These are phyloP conservation scores for Lagopus muta DNA, from an alignment of 2,113 vertebrate genomes.

Conservation along the genomic window DNA sequence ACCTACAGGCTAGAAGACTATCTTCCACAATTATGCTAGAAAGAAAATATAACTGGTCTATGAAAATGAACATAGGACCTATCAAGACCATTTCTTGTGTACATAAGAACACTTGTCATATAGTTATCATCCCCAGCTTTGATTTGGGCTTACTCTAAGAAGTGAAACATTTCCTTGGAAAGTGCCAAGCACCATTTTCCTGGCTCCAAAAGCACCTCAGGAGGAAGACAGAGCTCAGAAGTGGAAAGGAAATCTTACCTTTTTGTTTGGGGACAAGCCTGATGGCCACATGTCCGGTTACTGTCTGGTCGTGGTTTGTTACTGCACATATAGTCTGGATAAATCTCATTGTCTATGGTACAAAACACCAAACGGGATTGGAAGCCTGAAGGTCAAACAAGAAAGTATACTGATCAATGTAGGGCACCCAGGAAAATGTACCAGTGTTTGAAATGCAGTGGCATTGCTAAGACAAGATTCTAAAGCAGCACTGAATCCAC, in stretches of 20 bases:
- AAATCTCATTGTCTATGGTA: conserved; percentile 88
- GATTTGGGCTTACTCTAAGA: not conserved
- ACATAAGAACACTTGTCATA: not conserved
- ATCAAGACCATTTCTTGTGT: not conserved
- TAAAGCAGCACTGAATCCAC: not conserved
- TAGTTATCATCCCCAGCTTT: not conserved
- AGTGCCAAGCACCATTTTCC: not conserved
- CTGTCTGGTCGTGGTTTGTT: conserved; percentile 79
- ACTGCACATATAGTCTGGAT: conserved; percentile 88
- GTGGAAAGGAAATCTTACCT: conserved; percentile 75
- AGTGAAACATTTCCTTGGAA: not conserved
- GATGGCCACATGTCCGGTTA: conserved; percentile 87
- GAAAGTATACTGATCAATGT: not conserved
- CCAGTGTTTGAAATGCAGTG: not conserved
- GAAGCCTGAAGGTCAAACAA: conserved; percentile 79
- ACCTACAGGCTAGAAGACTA: not conserved
- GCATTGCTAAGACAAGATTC: not conserved
- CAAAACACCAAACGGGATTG: conserved; percentile 92
- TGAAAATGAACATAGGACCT: not conserved
- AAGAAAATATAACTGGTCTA: not conserved
- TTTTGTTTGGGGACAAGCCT: conserved; percentile 87
- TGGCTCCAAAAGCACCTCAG: not conserved
- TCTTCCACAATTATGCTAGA: not conserved
- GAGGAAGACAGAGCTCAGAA: not conserved
- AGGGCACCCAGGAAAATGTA: not conserved